Conservation (phyloP, 2,797 vertebrate species). For the Malurus leucopterus region DNA sequence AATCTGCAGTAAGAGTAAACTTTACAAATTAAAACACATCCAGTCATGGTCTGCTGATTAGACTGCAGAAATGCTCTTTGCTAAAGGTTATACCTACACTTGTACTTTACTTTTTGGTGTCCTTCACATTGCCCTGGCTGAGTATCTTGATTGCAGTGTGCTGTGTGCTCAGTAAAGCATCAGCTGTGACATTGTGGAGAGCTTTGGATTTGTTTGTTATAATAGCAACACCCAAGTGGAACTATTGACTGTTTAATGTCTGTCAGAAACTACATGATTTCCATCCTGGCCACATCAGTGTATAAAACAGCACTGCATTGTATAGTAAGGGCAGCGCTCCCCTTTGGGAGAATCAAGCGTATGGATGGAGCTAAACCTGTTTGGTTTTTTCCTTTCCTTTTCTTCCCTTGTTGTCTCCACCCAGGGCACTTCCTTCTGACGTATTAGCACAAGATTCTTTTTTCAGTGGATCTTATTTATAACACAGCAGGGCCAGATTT, state of each 20-base stretch:
- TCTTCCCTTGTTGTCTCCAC: neutral
- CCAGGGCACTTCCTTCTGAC: neutral
- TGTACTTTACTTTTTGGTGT: neutral
- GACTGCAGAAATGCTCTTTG: too few relatives aligned
- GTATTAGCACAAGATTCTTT: neutral
- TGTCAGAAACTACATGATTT: neutral
- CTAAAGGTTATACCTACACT: neutral
- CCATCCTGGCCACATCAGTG: neutral
- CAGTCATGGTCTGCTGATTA: neutral
- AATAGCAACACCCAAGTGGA: neutral
- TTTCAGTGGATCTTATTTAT: neutral
- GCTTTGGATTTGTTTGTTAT: neutral
- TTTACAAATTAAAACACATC: neutral
- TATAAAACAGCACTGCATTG: neutral
- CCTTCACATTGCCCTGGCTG: neutral
- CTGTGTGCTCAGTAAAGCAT: neutral
- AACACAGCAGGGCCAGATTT: rapidly evolving
- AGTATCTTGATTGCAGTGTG: neutral
- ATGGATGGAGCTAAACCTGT: neutral
- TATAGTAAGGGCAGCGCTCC: neutral
- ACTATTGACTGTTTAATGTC: neutral
- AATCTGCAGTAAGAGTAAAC: neutral
- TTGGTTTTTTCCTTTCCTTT: neutral
- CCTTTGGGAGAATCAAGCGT: neutral
- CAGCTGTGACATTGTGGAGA: neutral